Base-by-base conservation (phyloP, 2,888 invertebrate genomes). In the Xanthostigma xanthostigma region DNA sequence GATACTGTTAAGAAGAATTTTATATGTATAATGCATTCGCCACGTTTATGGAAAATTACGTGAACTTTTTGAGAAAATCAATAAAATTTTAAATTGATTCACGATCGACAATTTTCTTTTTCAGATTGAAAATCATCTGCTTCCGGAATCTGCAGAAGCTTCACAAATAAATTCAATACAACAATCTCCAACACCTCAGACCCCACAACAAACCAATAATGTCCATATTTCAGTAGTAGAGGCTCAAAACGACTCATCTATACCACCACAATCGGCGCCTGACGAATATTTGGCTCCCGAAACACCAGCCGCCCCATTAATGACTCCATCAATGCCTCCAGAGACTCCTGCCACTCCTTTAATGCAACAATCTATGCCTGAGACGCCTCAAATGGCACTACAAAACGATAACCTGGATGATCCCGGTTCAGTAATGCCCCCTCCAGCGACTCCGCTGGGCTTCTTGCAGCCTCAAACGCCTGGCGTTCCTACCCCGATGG, bases 401-500 rank as follows among this genome's bases (percentile, higher is more conserved):
- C 59, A 62, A n/a, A 53, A n/a, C 14, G 53, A 53, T 44, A 44
- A 64, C 33, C 53, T 62, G 34, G 55, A 62, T 8, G 46, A 63
- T 52, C 60, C 63, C 2, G 55, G 58, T 8, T 64, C 65, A 51
- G 57, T 63, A 36, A 35, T 41, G 13, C 50, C 55, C 9, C 46
- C 54, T 37, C 57, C 57, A 12, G 42, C 49, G 57, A 69, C 70
- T 1, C 65, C 66, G 1, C 64, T 58, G 13, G 6, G 27, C 6
- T 36, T 39, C 12, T 41, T 12, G n/a, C 14, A 48, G 42, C 39
- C 53, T 50, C 44, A 51, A 53, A 8, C 63, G 64, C 1, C 60
- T 64, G 6, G 64, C 66, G 39, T 64, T 69, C 51, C 54, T 70
- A 57, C 64, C 64, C 62, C 63, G 50, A 63, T 68, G 46, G 69